phyloP scores from a whole-genome alignment of 2,888 invertebrate genomes.

The Gandaritis pyraliata region DNA sequence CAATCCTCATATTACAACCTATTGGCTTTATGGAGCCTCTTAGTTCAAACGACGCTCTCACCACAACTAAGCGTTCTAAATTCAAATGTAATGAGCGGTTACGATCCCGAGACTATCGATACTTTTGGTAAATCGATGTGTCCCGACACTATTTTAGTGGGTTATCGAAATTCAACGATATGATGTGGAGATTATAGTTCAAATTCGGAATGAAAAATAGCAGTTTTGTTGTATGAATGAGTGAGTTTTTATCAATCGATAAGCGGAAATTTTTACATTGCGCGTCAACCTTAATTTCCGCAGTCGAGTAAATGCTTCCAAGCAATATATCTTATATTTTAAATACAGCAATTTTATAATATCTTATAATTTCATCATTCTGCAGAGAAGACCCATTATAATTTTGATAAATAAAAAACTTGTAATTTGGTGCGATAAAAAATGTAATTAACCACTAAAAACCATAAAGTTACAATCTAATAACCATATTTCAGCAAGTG shows the following conservation, averaged over 20 bases:
- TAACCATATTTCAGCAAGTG: constrained; percentile 14
- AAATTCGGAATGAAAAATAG: neutral
- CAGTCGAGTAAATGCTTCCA: no score
- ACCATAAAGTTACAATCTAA: constrained; percentile 11
- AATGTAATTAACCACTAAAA: neutral
- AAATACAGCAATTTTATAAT: no score
- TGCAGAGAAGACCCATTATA: no score
- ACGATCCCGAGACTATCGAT: constrained; percentile 38
- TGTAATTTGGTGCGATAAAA: neutral
- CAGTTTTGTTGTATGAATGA: no score
- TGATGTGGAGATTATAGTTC: neutral
- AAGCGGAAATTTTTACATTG: no score
- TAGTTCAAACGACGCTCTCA: constrained; percentile 27
- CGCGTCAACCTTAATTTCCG: no score
- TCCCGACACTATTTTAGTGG: constrained; percentile 21
- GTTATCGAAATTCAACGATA: constrained; percentile 10
- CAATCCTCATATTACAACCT: constrained; percentile 22
- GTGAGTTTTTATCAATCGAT: no score
- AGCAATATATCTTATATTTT: no score
- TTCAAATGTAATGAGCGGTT: constrained; percentile 60
- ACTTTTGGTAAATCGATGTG: constrained; percentile 20
- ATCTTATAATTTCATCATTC: no score
- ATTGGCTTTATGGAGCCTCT: constrained; percentile 28
- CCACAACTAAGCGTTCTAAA: constrained; percentile 56
- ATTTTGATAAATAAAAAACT: no score